These are phyloP conservation scores for Hippocampus abdominalis DNA, from an alignment of 2,113 vertebrate genomes.

Conservation along the genomic window DNA sequence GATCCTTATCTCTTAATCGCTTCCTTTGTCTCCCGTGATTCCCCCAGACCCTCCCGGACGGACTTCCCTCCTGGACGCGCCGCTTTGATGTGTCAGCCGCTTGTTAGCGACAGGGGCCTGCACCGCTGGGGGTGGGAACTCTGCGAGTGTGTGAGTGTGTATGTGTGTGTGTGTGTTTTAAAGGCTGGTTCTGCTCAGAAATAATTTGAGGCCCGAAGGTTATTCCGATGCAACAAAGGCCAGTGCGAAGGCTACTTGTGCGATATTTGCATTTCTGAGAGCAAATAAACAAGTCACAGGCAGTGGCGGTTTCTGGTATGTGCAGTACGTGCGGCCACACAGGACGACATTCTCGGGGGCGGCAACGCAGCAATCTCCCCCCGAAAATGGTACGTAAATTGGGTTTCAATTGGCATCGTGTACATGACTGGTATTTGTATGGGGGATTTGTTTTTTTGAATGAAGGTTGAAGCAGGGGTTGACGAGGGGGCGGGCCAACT, in stretches of 20 bases:
- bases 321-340: not conserved
- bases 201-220: slow-evolving; percentile 59
- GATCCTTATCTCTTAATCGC: slow-evolving; percentile 97
- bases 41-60: slow-evolving; percentile 83
- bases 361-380: not conserved
- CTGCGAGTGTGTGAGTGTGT: slow-evolving; percentile 38
- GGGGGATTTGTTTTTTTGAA: not conserved
- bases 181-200: slow-evolving; percentile 67
- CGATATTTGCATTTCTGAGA: not conserved
- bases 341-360: not conserved
- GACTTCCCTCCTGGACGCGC: slow-evolving; percentile 79
- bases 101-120: slow-evolving; percentile 64
- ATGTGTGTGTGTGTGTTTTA: slow-evolving; percentile 58
- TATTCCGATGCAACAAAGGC: slow-evolving; percentile 50
- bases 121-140: slow-evolving; percentile 65
- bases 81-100: slow-evolving; percentile 86
- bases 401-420: not conserved
- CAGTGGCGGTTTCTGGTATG: not conserved
- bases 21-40: slow-evolving; percentile 92
- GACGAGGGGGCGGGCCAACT: no score
- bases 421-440: not conserved
- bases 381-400: not conserved
- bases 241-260: slow-evolving; percentile 24
- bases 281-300: not conserved
- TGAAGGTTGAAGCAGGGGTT: no score